A percentile compares a stretch with the other conserved stretches of the same genome.
Conservation (phyloP, 1,140 invertebrate species). For the Bombyx mori region ASM3026992v2 NC_085132.1:6056501-6057000, state of each 20-base stretch:
- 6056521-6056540: too few relatives aligned
- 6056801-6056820: slow-evolving; percentile 87
- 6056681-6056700: slow-evolving; percentile 36
- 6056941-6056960: slow-evolving; percentile 92
- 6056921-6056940: slow-evolving; percentile 89
- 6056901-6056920: slow-evolving; percentile 96
- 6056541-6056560: too few relatives aligned
- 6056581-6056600: too few relatives aligned
- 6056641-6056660: slow-evolving; percentile 21
- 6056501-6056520: too few relatives aligned
- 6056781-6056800: slow-evolving; percentile 83
- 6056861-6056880: slow-evolving; percentile 98
- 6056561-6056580: too few relatives aligned
- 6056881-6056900: slow-evolving; percentile 91
- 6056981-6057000: slow-evolving; percentile 94
- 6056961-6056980: slow-evolving; percentile 96
- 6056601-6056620: not conserved
- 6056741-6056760: slow-evolving; percentile 53
- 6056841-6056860: slow-evolving; percentile 91
- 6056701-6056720: slow-evolving; percentile 27
- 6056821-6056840: slow-evolving; percentile 87
- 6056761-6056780: slow-evolving; percentile 73
- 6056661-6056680: slow-evolving; percentile 44
- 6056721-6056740: slow-evolving; percentile 62
- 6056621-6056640: not conserved